Evolutionary conservation across 2,797 vertebrate genomes (phyloP).

Genomic region (Oryzias dopingdopingensis): DNA sequence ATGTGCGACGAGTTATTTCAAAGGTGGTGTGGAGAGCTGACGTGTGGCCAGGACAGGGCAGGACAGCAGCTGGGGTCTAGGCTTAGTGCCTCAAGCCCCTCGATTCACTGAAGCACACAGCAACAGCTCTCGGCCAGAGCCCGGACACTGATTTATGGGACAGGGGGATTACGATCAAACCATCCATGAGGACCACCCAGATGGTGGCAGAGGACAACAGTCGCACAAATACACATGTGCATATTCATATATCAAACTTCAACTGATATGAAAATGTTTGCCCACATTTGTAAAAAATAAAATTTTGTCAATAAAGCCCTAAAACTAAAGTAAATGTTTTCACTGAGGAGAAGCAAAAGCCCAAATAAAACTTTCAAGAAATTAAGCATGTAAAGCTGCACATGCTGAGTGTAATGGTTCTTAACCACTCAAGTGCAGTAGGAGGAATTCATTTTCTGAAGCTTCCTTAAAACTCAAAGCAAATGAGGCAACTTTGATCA

Average conservation of each 20-base stretch:
- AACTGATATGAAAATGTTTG: slow-evolving; percentile 14
- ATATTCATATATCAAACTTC: slow-evolving; percentile 9
- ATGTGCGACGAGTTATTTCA: slow-evolving; percentile 68
- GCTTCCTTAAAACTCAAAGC: slow-evolving; percentile 35
- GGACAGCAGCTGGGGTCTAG: slow-evolving; percentile 55
- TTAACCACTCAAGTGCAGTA: slow-evolving; percentile 42
- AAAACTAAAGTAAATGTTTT: neutral
- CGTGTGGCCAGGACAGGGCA: slow-evolving; percentile 60
- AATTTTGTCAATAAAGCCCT: too few species aligned
- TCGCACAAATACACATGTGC: slow-evolving; percentile 35
- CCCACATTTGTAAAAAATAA: neutral
- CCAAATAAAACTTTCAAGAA: slow-evolving; percentile 2
- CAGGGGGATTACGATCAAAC: slow-evolving; percentile 77
- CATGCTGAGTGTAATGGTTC: slow-evolving; percentile 21
- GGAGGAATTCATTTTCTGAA: slow-evolving; percentile 32
- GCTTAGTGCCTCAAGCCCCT: slow-evolving; percentile 68
- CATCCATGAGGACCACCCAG: slow-evolving; percentile 79
- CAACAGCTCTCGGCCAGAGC: slow-evolving; percentile 68
- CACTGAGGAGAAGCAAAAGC: neutral
- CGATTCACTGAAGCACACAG: slow-evolving; percentile 68
- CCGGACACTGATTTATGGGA: slow-evolving; percentile 78
- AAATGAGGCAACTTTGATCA: slow-evolving; percentile 25
- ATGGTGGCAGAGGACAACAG: slow-evolving; percentile 57
- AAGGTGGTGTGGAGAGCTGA: slow-evolving; percentile 68
- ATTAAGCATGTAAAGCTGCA: slow-evolving; percentile 24